Percentiles rank a stretch among this genome's conserved stretches.
phyloP scores from a whole-genome alignment of 2,797 vertebrate species.

The Hemitrygon akajei region DNA sequence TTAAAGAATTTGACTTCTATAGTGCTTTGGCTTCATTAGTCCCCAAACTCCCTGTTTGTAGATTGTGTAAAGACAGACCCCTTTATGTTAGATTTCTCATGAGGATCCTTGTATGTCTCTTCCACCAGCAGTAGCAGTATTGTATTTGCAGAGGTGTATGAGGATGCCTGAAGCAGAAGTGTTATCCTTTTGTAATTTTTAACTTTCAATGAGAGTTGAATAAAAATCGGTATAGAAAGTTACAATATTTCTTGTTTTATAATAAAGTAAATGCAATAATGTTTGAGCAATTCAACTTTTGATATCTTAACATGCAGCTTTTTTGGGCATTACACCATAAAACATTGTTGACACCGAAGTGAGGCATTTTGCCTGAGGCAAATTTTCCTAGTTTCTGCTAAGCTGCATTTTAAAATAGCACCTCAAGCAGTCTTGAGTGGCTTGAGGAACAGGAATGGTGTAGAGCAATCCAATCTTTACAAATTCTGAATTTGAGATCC shows the following conservation, averaged over 20 bases:
- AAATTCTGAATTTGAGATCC: neutral
- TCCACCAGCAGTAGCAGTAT: constrained; percentile 75
- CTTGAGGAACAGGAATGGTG: neutral
- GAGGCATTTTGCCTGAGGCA: neutral
- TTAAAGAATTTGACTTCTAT: constrained; percentile 58
- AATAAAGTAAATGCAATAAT: constrained; percentile 38
- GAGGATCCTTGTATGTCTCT: constrained; percentile 66
- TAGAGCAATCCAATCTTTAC: neutral
- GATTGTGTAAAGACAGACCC: constrained; percentile 52
- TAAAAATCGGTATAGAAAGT: constrained; percentile 36
- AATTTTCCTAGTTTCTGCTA: neutral
- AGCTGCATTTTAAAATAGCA: neutral
- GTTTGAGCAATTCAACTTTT: constrained; percentile 30
- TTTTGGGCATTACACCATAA: neutral
- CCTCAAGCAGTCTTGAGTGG: neutral
- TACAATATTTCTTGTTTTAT: constrained; percentile 37
- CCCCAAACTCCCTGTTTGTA: constrained; percentile 24
- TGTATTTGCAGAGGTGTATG: constrained; percentile 65
- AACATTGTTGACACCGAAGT: neutral
- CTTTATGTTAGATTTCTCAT: constrained; percentile 73
- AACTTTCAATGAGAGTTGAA: constrained; percentile 38
- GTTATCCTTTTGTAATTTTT: constrained; percentile 38
- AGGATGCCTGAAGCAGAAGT: constrained; percentile 37
- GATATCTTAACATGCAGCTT: neutral
- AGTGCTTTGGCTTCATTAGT: constrained; percentile 30